These are phyloP conservation scores for Stomatorhinus ivindoensis DNA, from an alignment of 2,113 vertebrate species.

Conservation along the genomic window DNA sequence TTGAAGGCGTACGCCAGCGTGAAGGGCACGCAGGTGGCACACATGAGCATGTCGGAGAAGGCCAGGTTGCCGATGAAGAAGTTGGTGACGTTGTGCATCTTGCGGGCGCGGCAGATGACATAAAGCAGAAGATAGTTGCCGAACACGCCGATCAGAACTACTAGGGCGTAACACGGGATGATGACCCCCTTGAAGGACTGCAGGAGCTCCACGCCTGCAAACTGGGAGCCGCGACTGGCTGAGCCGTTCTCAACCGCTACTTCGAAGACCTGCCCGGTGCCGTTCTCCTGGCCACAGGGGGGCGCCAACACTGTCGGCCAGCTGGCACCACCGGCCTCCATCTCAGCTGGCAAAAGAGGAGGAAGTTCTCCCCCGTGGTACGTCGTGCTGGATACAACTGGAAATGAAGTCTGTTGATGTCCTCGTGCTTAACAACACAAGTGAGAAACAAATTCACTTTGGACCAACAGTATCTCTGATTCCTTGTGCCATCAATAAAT, in stretches of 20 bases:
- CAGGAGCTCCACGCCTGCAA: constrained; percentile 70
- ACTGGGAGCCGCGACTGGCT: constrained; percentile 59
- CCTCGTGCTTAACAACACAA: neutral
- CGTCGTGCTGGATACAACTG: neutral
- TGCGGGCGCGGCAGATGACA: constrained; percentile 74
- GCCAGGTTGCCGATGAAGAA: constrained; percentile 83
- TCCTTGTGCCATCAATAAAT: neutral
- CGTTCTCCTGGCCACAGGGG: constrained; percentile 32
- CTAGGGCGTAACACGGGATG: constrained; percentile 75
- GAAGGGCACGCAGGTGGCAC: constrained; percentile 75
- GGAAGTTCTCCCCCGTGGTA: neutral
- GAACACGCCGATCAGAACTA: constrained; percentile 68
- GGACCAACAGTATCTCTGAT: neutral
- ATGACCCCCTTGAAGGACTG: constrained; percentile 77
- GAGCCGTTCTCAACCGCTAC: constrained; percentile 58
- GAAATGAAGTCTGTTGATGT: neutral
- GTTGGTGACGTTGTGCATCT: constrained; percentile 85
- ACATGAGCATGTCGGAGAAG: constrained; percentile 84
- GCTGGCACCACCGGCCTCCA: constrained; percentile 52
- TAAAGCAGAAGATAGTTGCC: constrained; percentile 80
- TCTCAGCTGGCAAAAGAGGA: constrained; percentile 23
- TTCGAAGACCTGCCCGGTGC: constrained; percentile 48
- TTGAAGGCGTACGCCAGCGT: constrained; percentile 78
- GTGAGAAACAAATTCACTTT: neutral
- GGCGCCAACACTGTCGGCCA: constrained; percentile 40